phyloP scores from a whole-genome alignment of 2,888 invertebrate genomes.

The Brachyptera putata region DNA sequence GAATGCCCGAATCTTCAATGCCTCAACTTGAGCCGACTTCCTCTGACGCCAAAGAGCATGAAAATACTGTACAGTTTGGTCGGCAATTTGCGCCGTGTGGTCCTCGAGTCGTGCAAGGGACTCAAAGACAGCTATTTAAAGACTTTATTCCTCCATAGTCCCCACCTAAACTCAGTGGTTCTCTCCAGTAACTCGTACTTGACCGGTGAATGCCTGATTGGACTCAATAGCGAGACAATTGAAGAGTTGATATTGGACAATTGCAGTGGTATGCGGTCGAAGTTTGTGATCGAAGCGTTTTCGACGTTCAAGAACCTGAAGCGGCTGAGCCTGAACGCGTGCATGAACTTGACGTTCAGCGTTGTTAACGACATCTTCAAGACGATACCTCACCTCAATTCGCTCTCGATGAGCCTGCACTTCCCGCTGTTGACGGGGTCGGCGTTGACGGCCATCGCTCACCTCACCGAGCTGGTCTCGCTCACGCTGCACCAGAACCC shows the following conservation, averaged over 20 bases:
- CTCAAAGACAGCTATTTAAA: conserved; percentile 41
- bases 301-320: conserved; percentile 36
- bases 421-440: conserved; percentile 42
- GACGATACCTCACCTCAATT: conserved; percentile 36
- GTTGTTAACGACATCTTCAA: conserved; percentile 38
- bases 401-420: conserved; percentile 36
- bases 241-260: conserved; percentile 38
- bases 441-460: conserved; percentile 43
- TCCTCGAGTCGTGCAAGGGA: conserved; percentile 44
- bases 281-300: conserved; percentile 34
- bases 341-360: conserved; percentile 36
- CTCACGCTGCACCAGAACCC: conserved; percentile 49
- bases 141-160: conserved; percentile 39
- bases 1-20: conserved; percentile 52
- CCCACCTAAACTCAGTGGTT: conserved; percentile 39
- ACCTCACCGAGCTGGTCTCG: conserved; percentile 47
- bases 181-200: conserved; percentile 36
- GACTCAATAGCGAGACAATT: conserved; percentile 39
- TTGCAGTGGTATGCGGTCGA: conserved; percentile 37
- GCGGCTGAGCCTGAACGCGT: conserved; percentile 37
- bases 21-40: conserved; percentile 49
- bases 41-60: too few relatives aligned
- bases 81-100: conserved; percentile 48
- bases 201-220: conserved; percentile 39
- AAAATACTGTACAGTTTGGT: conserved; percentile 52